Conservation (phyloP, 2,888 invertebrate genomes). For the Ochropacha duplaris region DNA sequence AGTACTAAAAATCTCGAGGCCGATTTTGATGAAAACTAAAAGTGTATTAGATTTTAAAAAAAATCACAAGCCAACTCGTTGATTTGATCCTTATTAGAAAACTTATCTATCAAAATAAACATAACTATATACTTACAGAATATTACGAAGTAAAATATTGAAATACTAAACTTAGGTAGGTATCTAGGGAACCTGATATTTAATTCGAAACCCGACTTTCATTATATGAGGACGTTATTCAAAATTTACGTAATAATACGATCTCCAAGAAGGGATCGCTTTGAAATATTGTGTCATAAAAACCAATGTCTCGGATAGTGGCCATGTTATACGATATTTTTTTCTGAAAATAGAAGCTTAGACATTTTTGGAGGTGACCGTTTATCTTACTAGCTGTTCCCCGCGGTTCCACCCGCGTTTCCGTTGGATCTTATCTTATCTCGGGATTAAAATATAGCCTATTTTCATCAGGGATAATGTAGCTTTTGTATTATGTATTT, state of each 20-base stretch:
- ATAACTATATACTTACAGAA: too few species aligned
- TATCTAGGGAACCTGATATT: neutral
- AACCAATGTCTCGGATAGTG: conserved; percentile 8
- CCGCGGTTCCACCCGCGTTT: too few species aligned
- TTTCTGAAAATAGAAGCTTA: neutral
- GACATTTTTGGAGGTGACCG: neutral
- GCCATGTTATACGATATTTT: neutral
- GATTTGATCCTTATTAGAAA: too few species aligned
- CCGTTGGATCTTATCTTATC: too few species aligned
- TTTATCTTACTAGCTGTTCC: neutral
- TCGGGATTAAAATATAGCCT: too few species aligned
- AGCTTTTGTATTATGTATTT: too few species aligned
- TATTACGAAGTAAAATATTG: neutral
- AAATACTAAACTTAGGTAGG: neutral
- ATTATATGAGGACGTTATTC: neutral
- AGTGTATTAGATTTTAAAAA: too few species aligned
- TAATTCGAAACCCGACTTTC: neutral
- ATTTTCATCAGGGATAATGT: too few species aligned
- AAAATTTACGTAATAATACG: neutral
- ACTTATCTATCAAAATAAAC: too few species aligned
- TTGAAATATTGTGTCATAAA: conserved; percentile 19
- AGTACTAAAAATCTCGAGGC: too few species aligned
- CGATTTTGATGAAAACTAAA: too few species aligned
- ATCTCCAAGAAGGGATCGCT: conserved; percentile 4
- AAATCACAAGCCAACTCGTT: too few species aligned